These are phyloP conservation scores for Catharus ustulatus DNA, from an alignment of 2,797 vertebrate genomes.

Conservation along the genomic window DNA sequence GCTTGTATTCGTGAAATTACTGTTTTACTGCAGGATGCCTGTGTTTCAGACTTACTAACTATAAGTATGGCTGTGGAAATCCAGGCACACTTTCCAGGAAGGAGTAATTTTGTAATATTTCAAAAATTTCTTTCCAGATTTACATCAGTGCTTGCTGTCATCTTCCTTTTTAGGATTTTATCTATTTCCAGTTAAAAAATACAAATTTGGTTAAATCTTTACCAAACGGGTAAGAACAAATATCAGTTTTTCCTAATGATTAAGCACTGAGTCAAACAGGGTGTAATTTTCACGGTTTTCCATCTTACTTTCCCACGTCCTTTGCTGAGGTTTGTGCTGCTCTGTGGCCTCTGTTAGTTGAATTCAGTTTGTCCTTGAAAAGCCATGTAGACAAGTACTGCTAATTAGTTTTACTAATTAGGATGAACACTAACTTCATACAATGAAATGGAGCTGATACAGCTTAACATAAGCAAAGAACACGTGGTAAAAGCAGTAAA, in stretches of 20 bases:
- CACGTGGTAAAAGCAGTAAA: not conserved
- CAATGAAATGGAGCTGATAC: not conserved
- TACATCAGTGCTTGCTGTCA: not conserved
- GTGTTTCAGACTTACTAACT: not conserved
- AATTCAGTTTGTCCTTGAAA: not conserved
- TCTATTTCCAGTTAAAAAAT: not conserved
- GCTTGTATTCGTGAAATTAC: too few relatives aligned
- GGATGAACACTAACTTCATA: not conserved
- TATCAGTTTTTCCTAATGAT: not conserved
- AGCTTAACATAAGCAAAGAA: not conserved
- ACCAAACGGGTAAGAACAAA: not conserved
- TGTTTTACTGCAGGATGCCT: not conserved
- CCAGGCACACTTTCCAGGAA: not conserved
- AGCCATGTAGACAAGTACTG: not conserved
- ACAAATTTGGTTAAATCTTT: not conserved
- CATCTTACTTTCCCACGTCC: not conserved
- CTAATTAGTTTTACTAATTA: not conserved
- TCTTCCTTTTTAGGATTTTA: not conserved
- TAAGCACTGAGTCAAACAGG: not conserved
- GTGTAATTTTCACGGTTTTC: not conserved
- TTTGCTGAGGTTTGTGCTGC: not conserved
- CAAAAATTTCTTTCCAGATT: not conserved
- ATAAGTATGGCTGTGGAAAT: not conserved
- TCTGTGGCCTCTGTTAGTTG: not conserved
- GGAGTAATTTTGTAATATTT: not conserved